Conservation (phyloP, 1,140 invertebrate genomes). For the Brachionus koreanus region DNA sequence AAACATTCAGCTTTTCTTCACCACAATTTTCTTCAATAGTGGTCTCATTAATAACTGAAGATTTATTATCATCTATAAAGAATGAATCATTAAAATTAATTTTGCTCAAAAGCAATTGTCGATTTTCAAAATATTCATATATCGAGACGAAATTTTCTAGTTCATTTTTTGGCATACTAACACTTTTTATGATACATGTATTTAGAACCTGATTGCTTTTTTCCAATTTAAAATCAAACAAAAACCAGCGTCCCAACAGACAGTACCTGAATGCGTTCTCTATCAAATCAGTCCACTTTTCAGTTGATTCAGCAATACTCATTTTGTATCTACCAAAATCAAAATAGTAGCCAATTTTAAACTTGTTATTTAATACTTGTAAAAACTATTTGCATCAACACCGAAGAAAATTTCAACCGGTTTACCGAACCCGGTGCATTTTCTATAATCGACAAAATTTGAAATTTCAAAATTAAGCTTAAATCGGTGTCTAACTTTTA, state of each 20-base stretch:
- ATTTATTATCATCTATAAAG: neutral
- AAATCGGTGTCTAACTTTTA: neutral
- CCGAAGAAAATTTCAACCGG: neutral
- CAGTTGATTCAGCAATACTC: neutral
- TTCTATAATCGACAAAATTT: neutral
- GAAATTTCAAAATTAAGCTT: slow-evolving; percentile 2
- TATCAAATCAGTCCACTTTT: neutral
- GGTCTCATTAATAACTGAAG: slow-evolving; percentile 11
- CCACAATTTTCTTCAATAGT: neutral
- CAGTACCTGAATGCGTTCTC: slow-evolving; percentile 13
- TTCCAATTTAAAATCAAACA: neutral
- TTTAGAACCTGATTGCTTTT: neutral
- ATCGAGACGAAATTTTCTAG: neutral
- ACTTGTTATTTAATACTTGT: neutral
- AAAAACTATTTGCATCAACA: neutral
- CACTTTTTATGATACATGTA: neutral
- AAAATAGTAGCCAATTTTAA: neutral
- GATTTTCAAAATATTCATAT: neutral
- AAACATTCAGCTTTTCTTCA: neutral
- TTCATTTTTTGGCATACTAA: neutral
- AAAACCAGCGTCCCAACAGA: slow-evolving; percentile 1
- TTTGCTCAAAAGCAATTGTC: neutral
- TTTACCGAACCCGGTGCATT: neutral
- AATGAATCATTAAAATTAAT: neutral
- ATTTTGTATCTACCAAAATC: neutral